Evolutionary conservation across 2,797 vertebrate genomes (phyloP).

Genomic region (Oreochromis grahami): DNA sequence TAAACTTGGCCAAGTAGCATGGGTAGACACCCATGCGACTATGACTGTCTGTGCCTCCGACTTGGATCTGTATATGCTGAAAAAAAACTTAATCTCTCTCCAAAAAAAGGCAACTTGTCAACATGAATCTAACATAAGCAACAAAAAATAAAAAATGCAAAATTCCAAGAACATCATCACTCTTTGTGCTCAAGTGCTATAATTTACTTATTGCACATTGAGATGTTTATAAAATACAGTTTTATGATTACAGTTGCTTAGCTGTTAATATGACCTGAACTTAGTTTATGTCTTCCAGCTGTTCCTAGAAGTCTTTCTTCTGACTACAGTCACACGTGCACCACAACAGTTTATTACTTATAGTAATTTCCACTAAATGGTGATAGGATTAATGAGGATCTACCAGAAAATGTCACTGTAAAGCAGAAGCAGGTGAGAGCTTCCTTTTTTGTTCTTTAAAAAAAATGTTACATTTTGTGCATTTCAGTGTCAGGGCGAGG

Average conservation of each 20-base stretch:
- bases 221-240: neutral
- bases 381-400: neutral
- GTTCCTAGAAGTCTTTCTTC: neutral
- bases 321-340: neutral
- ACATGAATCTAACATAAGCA: neutral
- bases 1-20: neutral
- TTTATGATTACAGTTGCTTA: neutral
- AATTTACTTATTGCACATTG: neutral
- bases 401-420: neutral
- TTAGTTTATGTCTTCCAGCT: neutral
- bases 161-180: neutral
- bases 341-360: neutral
- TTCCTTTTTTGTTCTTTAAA: neutral
- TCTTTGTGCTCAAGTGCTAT: neutral
- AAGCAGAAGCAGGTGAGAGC: neutral
- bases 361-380: neutral
- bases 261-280: neutral
- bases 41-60: neutral
- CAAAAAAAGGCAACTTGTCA: neutral
- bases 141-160: fast-evolving
- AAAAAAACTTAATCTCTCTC: neutral
- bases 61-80: neutral
- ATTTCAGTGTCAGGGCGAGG: neutral
- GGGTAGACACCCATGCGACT: neutral
- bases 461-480: neutral